Base-by-base conservation (phyloP, 2,888 invertebrate genomes). In the Trichogramma evanescens region DNA sequence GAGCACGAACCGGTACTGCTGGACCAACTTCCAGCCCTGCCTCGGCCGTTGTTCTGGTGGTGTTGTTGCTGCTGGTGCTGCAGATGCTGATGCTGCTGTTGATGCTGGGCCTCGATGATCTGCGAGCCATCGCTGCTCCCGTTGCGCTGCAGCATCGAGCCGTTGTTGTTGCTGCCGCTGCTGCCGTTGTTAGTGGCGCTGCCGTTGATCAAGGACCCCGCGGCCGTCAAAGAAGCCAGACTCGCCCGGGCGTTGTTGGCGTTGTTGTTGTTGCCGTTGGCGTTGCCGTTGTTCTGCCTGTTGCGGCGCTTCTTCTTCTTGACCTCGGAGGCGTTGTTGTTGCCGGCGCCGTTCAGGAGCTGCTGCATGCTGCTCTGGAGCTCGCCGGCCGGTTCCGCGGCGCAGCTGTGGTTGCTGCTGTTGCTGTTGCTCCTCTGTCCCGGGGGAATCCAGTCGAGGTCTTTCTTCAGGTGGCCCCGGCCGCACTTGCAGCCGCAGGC, bases 401-500 rank as follows among this genome's bases (percentile, higher is more conserved):
- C 41, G 39, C 10, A 46, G 44, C 53, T 79, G 77, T 40, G n/a
- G 52, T 26, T 39, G 48, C 43, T 42, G 50, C 53, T 79, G 77
- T 40, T 80, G 78, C 48, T 80, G 81, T 67, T 26, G 26, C 26
- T 26, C 80, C 80, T 48, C 68, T 66, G 10, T 5, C 41, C 44
- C 46, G 13, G 52, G 80, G 67, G 50, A 55, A 43, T 3, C 91
- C 95, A 96, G 76, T 96, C 93, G 55, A 95, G 82, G 80, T 97
- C 96, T 79, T 96, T 97, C 74, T 94, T 90, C 69, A 97, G 79
- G 74, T 95, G 95, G 5, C 96, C 96, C 42, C 93, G 84, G 4
- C 91, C 91, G 80, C 96, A 96, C 66, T 89, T 89, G 80, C 97
- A 97, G 48, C 90, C 91, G 81, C 96, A 97, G 6, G 93, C 94